Base-by-base conservation (phyloP, 2,888 invertebrate species). In the Darwinula stevensoni region DNA sequence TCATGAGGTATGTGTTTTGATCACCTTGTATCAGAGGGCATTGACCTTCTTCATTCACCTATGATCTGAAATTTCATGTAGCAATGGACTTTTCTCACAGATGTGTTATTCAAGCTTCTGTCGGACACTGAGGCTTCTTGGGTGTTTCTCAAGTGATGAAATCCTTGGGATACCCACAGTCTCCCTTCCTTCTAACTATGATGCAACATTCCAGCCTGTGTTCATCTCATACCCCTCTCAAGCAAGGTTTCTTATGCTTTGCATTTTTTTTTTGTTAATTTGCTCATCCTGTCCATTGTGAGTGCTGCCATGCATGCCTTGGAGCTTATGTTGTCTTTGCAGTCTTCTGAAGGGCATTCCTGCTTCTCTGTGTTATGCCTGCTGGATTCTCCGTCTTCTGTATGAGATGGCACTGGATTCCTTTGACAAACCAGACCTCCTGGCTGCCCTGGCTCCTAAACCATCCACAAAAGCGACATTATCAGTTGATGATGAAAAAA, bases 351-450 rank as follows among this genome's bases (percentile, higher is more conserved):
- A 63, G 9, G 60, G 63, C 35, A 63, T 84, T 40, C 78, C 84
- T 4, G 61, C 66, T 31, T 63, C 69, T 3, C 57, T 88, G 39
- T 63, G 71, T 13, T 75, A 78, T 45, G 72, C 76, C 1, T 74
- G 80, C 46, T 61, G 82, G 29, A 62, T 91, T 30, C 61, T 86
- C 42, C 63, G 91, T 35, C 58, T 86, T 33, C 56, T 97, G 12
- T 91, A 94, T 48, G 88, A 94, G 52, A 74, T 91, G 44, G 82
- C 88, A 0, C 59, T 91, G 40, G 94, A 97, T 52, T 67, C 78
- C 29, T 91, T 84, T 52, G 94, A 94, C 48, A 76, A 76, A 52
- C 74, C 72, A 0, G 67, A 67, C n/a, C n/a, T n/a, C n/a, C n/a
- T n/a, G n/a, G n/a, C n/a, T n/a, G n/a, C n/a, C n/a, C n/a, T n/a